phyloP scores from a whole-genome alignment of 2,888 invertebrate genomes.

The Lasius platythorax region DNA sequence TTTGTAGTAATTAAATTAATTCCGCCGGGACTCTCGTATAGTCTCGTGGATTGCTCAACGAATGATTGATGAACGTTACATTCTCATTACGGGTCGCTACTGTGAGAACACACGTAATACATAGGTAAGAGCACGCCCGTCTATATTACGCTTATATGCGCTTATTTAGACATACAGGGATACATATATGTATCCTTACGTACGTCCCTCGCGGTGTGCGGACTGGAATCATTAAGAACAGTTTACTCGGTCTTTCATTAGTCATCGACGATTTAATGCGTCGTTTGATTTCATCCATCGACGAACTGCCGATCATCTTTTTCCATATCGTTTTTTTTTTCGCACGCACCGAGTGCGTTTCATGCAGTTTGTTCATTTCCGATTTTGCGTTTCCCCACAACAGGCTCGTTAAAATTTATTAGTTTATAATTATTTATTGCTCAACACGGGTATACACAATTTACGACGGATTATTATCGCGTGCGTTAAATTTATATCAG shows the following conservation, averaged over 20 bases:
- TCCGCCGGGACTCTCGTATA: slow-evolving; percentile 67
- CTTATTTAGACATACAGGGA: slow-evolving; percentile 37
- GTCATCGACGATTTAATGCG: slow-evolving; percentile 74
- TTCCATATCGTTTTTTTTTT: slow-evolving; percentile 34
- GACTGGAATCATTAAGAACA: slow-evolving; percentile 75
- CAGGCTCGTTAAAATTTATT: slow-evolving; percentile 55
- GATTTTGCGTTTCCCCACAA: not conserved
- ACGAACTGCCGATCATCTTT: slow-evolving; percentile 34
- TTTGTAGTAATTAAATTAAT: slow-evolving; percentile 77
- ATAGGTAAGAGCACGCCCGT: slow-evolving; percentile 27
- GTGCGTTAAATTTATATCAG: slow-evolving; percentile 21
- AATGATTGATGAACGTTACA: slow-evolving; percentile 77
- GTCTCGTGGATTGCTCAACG: slow-evolving; percentile 70
- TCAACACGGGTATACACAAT: not conserved
- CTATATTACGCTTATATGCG: slow-evolving; percentile 18
- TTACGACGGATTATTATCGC: slow-evolving; percentile 29
- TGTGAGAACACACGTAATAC: slow-evolving; percentile 72
- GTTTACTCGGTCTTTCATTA: slow-evolving; percentile 76
- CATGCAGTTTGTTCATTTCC: not conserved
- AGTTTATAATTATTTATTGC: slow-evolving; percentile 59
- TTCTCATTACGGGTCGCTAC: slow-evolving; percentile 76
- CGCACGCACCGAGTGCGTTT: not conserved
- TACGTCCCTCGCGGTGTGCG: slow-evolving; percentile 37
- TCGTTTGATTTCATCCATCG: slow-evolving; percentile 69
- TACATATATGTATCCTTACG: slow-evolving; percentile 46